These are phyloP conservation scores for Orientallactaga bullata DNA, from an alignment of 2,113 vertebrate genomes.

Conservation along the genomic window DNA sequence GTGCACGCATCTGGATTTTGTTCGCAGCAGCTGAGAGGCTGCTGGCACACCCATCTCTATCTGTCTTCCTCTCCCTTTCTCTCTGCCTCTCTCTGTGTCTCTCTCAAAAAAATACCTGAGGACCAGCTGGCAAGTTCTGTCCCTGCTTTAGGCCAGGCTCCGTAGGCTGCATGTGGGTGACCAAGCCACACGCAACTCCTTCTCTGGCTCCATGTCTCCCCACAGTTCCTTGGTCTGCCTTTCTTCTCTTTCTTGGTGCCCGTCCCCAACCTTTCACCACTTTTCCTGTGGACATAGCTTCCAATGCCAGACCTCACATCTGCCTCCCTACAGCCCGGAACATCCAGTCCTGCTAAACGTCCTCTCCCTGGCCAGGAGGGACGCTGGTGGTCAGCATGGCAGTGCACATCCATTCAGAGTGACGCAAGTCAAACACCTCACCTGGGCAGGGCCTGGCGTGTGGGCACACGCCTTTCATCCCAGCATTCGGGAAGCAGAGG, in stretches of 20 bases:
- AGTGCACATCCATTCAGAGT: accelerated
- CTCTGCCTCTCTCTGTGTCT: too few species aligned
- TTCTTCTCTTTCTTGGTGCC: neutral
- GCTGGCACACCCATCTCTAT: too few species aligned
- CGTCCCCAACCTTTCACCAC: neutral
- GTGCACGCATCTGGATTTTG: too few species aligned
- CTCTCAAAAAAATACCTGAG: too few species aligned
- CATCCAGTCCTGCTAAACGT: accelerated
- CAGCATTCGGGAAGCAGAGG: too few species aligned
- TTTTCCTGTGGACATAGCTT: neutral
- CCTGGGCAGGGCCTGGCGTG: too few species aligned
- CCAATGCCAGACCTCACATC: accelerated
- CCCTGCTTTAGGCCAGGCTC: neutral
- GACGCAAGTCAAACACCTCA: accelerated
- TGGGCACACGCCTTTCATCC: too few species aligned
- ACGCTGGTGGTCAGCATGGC: too few species aligned
- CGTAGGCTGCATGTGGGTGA: neutral
- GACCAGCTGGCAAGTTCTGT: accelerated
- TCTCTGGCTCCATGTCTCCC: accelerated
- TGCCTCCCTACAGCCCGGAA: neutral
- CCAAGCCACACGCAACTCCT: accelerated
- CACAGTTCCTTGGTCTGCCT: accelerated
- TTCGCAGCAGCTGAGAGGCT: too few species aligned
- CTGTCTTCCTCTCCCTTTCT: too few species aligned
- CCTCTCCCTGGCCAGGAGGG: neutral